phyloP scores from a whole-genome alignment of 2,888 invertebrate species.

The Plebejus anna region DNA sequence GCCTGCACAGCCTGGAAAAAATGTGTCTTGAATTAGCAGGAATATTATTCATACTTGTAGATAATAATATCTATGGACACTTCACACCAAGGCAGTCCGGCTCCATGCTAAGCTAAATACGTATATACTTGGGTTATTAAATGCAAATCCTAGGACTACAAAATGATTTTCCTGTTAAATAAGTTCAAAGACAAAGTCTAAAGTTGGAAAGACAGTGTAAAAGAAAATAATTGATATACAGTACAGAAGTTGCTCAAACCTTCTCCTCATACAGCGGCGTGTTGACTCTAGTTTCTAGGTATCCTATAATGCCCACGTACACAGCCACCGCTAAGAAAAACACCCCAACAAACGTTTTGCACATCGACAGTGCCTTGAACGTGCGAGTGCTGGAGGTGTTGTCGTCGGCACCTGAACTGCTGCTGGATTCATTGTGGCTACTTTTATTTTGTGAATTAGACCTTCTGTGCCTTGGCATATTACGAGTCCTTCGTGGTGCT shows the following conservation, averaged over 20 bases:
- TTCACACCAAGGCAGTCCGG: too few relatives aligned
- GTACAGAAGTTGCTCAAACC: constrained; percentile 59
- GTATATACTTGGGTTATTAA: too few relatives aligned
- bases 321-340: constrained; percentile 84
- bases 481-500: constrained; percentile 33
- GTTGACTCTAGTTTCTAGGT: constrained; percentile 92
- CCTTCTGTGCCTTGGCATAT: constrained; percentile 64
- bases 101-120: too few relatives aligned
- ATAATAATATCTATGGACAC: too few relatives aligned
- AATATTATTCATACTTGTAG: background rate
- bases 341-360: constrained; percentile 82
- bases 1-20: constrained; percentile 82
- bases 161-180: too few relatives aligned
- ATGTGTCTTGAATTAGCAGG: background rate
- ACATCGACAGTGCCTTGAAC: constrained; percentile 57
- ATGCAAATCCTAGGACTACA: too few relatives aligned
- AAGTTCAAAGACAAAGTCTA: background rate
- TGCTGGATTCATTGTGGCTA: constrained; percentile 55
- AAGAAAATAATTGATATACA: background rate
- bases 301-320: constrained; percentile 89
- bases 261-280: constrained; percentile 90
- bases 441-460: constrained; percentile 48
- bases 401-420: constrained; percentile 55
- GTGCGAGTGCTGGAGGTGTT: constrained; percentile 43
- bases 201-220: background rate